Evolutionary conservation across 2,888 invertebrate species (phyloP).

Genomic region (Agriopis marginaria): DNA sequence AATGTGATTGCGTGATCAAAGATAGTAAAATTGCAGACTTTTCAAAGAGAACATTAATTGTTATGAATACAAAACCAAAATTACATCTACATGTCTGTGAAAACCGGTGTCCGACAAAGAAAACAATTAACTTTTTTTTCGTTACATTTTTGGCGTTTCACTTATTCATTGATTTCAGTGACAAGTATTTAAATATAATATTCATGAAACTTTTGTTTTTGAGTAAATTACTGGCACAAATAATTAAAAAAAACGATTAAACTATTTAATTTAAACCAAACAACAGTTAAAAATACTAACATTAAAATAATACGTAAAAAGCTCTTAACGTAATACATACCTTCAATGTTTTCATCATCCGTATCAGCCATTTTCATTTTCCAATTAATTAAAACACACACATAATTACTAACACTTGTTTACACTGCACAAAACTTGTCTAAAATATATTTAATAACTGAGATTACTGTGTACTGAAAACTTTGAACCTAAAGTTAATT

Average conservation of each 20-base stretch:
- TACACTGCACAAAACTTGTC: slow-evolving; percentile 37
- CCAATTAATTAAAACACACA: slow-evolving; percentile 51
- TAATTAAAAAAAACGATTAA: neutral
- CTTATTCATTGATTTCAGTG: too few species aligned
- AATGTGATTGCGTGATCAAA: too few species aligned
- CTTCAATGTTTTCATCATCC: slow-evolving; percentile 72
- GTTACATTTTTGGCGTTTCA: too few species aligned
- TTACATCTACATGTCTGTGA: too few species aligned
- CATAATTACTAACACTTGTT: slow-evolving; percentile 43
- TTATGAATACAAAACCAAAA: too few species aligned
- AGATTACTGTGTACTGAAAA: neutral
- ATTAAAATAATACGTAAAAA: neutral
- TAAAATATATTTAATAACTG: neutral
- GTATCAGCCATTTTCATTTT: slow-evolving; percentile 60
- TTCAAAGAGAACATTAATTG: too few species aligned
- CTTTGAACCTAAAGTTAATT: neutral
- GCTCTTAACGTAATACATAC: slow-evolving; percentile 42
- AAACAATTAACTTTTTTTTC: too few species aligned
- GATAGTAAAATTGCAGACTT: too few species aligned
- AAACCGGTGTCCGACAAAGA: too few species aligned
- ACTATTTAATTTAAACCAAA: neutral
- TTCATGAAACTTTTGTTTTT: too few species aligned
- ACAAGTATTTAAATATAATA: too few species aligned
- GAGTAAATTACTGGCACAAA: too few species aligned
- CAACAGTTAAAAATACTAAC: neutral